Conservation (phyloP, 2,113 vertebrate species). For the Nestor notabilis region DNA sequence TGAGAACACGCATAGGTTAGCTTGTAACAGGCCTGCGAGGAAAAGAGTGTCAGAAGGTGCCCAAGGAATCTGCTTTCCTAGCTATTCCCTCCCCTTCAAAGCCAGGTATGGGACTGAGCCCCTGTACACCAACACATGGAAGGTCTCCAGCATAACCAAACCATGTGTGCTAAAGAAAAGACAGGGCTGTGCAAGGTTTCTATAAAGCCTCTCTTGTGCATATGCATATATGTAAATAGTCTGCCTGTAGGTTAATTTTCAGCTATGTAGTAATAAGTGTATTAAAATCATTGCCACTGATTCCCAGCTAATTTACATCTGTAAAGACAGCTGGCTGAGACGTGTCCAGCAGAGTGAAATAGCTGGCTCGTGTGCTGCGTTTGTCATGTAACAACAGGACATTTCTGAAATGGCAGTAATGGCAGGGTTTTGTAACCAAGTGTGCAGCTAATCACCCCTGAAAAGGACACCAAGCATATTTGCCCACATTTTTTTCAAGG, state of each 20-base stretch:
- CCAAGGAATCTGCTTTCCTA: background rate
- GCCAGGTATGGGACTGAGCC: background rate
- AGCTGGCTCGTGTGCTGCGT: accelerated
- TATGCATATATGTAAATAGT: background rate
- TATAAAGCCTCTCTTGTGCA: background rate
- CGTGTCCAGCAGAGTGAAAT: background rate
- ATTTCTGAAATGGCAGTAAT: background rate
- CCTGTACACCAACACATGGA: background rate
- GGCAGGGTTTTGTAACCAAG: background rate
- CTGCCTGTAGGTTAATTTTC: background rate
- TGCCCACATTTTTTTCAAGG: background rate
- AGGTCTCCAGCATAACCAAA: background rate
- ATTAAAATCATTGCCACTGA: background rate
- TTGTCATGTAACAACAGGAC: background rate
- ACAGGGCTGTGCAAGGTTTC: background rate
- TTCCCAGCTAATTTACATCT: background rate
- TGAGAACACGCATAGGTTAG: background rate
- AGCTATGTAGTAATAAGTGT: background rate
- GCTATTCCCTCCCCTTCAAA: background rate
- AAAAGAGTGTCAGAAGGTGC: background rate
- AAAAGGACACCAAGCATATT: background rate
- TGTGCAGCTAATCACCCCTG: background rate
- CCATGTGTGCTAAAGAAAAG: background rate
- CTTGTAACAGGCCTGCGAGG: background rate
- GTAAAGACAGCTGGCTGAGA: background rate